Base-by-base conservation (phyloP, 2,797 vertebrate genomes). In the Garrulus glandarius region DNA sequence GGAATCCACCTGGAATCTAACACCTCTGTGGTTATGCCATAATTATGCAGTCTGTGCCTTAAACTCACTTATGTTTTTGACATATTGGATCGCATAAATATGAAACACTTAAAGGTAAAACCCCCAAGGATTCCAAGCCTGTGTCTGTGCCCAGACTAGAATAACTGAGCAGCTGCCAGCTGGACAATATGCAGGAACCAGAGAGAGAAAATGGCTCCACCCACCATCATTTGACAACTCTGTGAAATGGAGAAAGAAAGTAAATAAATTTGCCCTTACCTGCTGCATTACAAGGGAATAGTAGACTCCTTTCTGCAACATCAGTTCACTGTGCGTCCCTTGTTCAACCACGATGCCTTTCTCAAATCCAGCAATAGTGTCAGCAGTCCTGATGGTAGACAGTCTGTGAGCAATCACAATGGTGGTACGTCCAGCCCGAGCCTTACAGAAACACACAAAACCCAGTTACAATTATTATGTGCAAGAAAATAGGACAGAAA, bases 331-430 rank as follows among this genome's bases (percentile, higher is more conserved):
- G 83, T 98, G 98, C 3, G 96, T 97, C 41, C 98, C 98, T 39
- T 98, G 98, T 74, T 98, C 98, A 64, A 97, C 96, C 29, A 98
- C 92, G 1, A 96, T 5, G 1, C 98, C 98, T 10, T 98, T 97
- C 49, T 97, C 97, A 96, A 98, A 98, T 4, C 97, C 98, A 75
- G 98, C 98, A 68, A 98, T 98, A 34, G 98, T 92, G 93, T 98
- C 98, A 68, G 98, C 98, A 34, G 97, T 97, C 61, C 96, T 97
- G 91, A 98, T 97, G 32, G 98, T 98, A 7, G 98, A 98, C 39
- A 98, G 93, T 5, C 98, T 97, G 74, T 98, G 98, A 81, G 98
- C 98, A 87, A 98, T 98, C 84, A 98, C 97, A 65, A 98, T 98
- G 23, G 98, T 98, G 44, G 98, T 98, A 34, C 98, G 98, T 7